phyloP scores from a whole-genome alignment of 2,888 invertebrate species.

The Eustalomyia histrio region DNA sequence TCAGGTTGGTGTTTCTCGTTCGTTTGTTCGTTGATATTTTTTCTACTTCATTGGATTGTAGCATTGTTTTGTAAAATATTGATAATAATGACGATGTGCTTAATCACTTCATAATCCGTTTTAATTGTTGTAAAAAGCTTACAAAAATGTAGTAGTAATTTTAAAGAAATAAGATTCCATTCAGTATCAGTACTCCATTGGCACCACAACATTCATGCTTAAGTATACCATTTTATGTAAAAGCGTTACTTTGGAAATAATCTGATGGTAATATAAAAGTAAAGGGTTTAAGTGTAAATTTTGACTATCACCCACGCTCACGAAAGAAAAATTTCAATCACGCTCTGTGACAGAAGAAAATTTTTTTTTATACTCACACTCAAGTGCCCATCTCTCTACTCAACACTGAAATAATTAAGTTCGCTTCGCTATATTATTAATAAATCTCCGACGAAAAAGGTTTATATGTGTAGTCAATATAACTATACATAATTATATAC shows the following conservation, averaged over 20 bases:
- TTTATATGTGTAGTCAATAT: too few relatives aligned
- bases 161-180: neutral
- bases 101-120: conserved; percentile 59
- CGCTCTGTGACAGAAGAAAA: too few relatives aligned
- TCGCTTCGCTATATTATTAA: too few relatives aligned
- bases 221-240: neutral
- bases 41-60: neutral
- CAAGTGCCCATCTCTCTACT: too few relatives aligned
- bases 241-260: neutral
- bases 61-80: neutral
- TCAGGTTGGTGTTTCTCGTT: neutral
- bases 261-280: neutral
- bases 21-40: neutral
- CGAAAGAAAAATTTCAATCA: too few relatives aligned
- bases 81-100: conserved; percentile 34
- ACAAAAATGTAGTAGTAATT: neutral
- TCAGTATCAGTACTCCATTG: too few relatives aligned
- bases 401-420: too few relatives aligned
- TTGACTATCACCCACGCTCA: too few relatives aligned
- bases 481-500: too few relatives aligned
- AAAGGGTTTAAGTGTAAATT: too few relatives aligned
- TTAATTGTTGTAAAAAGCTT: conserved; percentile 22
- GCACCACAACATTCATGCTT: neutral
- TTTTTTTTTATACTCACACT: too few relatives aligned
- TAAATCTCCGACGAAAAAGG: too few relatives aligned